Conservation (phyloP, 2,113 vertebrate species). For the Ceyx cyanopectus region DNA sequence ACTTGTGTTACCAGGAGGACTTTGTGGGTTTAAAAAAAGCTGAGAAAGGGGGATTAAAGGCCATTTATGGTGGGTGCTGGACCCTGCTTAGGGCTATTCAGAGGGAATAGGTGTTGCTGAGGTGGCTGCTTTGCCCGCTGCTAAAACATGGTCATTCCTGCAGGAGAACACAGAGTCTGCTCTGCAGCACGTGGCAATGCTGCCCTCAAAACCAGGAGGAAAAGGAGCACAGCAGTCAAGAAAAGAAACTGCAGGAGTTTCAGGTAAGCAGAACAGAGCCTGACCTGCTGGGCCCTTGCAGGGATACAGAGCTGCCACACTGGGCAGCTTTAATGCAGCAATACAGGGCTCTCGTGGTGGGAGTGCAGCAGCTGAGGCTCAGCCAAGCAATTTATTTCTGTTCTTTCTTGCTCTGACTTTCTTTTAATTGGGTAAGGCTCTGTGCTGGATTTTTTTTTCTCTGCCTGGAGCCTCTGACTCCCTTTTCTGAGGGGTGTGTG, state of each 20-base stretch:
- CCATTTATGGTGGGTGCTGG: background rate
- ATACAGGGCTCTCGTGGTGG: fast-evolving
- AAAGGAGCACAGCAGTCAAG: background rate
- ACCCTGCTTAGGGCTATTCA: background rate
- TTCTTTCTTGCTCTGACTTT: background rate
- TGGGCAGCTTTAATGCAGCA: background rate
- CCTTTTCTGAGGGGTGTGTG: fast-evolving
- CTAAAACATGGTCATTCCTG: fast-evolving
- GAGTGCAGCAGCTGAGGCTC: background rate
- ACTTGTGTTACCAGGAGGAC: background rate
- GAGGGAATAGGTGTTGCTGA: fast-evolving
- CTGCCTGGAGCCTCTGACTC: background rate
- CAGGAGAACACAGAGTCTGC: background rate
- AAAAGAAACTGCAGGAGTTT: background rate
- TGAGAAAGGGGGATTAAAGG: background rate
- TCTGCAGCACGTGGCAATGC: background rate
- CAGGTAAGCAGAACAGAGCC: background rate
- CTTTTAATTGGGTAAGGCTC: background rate
- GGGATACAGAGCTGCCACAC: fast-evolving
- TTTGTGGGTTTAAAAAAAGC: background rate
- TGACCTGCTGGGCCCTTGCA: background rate
- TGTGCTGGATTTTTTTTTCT: background rate
- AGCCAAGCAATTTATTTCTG: background rate
- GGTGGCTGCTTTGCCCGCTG: background rate
- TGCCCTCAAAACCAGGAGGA: background rate